These are phyloP conservation scores for Papilio gigon DNA, from an alignment of 2,888 invertebrate species.

Conservation along the genomic window DNA sequence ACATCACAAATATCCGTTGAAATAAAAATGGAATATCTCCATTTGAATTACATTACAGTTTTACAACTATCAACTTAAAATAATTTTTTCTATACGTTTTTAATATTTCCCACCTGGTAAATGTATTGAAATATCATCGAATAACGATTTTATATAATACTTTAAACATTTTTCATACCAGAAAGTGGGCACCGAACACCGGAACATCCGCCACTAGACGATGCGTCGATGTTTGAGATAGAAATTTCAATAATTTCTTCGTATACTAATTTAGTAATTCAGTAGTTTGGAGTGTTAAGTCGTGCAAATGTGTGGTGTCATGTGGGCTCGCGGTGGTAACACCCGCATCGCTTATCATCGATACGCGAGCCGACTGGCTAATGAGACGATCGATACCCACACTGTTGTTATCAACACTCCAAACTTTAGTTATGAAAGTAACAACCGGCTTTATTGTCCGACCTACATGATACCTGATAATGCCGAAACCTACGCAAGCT, in stretches of 20 bases:
- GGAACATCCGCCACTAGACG: too few relatives aligned
- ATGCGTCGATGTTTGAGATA: too few relatives aligned
- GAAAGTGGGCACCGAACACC: too few relatives aligned
- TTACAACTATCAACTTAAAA: too few relatives aligned
- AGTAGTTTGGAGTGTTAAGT: neutral
- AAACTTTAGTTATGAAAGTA: constrained; percentile 72
- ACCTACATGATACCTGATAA: constrained; percentile 39
- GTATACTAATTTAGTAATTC: neutral
- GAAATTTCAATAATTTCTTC: too few relatives aligned
- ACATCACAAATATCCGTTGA: too few relatives aligned
- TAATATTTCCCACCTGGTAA: neutral
- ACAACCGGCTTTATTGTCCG: constrained; percentile 35
- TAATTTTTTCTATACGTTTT: neutral
- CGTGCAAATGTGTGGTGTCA: constrained; percentile 41
- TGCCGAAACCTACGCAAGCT: constrained; percentile 11
- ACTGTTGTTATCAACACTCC: constrained; percentile 73
- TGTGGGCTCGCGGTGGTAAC: constrained; percentile 59
- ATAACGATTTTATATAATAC: too few relatives aligned
- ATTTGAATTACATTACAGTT: neutral
- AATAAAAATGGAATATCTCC: too few relatives aligned
- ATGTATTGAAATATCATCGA: neutral
- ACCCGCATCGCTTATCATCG: constrained; percentile 74
- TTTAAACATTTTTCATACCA: too few relatives aligned
- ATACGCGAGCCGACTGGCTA: constrained; percentile 69
- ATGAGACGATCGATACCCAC: constrained; percentile 68